phyloP scores from a whole-genome alignment of 2,113 vertebrate species.

The human region GRCh38 chr4:170502501-170503000 shows the following conservation, averaged over 20 bases:
- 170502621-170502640: background rate
- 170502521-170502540: background rate
- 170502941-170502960: background rate
- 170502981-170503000: slow-evolving; percentile 19
- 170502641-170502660: background rate
- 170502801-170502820: background rate
- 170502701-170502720: too few species aligned
- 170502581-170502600: too few species aligned
- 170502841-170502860: background rate
- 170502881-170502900: background rate
- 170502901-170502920: background rate
- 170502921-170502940: background rate
- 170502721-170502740: too few species aligned
- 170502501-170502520: background rate
- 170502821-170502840: background rate
- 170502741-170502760: background rate
- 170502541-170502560: background rate
- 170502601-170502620: background rate
- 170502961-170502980: background rate
- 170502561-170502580: background rate
- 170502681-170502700: accelerated
- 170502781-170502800: background rate
- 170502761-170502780: background rate
- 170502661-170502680: background rate
- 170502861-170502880: background rate